These are phyloP conservation scores for Chrysolina haemoptera DNA, from an alignment of 2,888 invertebrate genomes.

Conservation along the genomic window DNA sequence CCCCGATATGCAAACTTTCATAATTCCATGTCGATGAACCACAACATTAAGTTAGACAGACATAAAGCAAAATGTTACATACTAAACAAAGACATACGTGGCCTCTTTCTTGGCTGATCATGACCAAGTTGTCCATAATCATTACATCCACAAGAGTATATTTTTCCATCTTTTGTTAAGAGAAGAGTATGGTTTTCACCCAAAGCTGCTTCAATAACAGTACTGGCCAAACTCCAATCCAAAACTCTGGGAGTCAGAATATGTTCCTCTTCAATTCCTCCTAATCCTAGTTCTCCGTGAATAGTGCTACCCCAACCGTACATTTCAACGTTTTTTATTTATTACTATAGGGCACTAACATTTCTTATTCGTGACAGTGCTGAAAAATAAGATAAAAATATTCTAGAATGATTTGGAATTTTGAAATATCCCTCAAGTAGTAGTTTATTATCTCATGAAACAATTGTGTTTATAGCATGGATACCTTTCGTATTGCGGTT, in stretches of 20 bases:
- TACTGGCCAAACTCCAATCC: conserved; percentile 75
- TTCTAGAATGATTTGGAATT: conserved; percentile 19
- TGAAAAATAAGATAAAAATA: conserved; percentile 33
- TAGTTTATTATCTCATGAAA: too few relatives aligned
- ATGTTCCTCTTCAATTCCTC: conserved; percentile 82
- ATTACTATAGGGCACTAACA: conserved; percentile 24
- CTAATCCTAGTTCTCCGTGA: conserved; percentile 85
- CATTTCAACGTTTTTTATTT: conserved; percentile 65
- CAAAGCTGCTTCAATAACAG: conserved; percentile 77
- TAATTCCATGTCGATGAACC: not conserved
- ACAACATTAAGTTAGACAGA: conserved; percentile 25
- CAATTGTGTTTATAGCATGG: not conserved
- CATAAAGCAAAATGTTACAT: conserved; percentile 68
- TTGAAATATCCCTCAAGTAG: too few relatives aligned
- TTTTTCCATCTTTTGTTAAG: conserved; percentile 81
- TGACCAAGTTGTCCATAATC: conserved; percentile 94
- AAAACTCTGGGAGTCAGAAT: conserved; percentile 76
- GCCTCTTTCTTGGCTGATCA: conserved; percentile 76
- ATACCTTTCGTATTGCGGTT: not conserved
- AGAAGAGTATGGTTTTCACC: conserved; percentile 89
- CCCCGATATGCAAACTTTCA: too few relatives aligned
- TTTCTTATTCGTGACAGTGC: conserved; percentile 35
- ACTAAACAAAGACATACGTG: conserved; percentile 78
- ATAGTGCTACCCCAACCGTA: conserved; percentile 85
- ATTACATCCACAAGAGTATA: conserved; percentile 95